Evolutionary conservation across 2,797 vertebrate species (phyloP), one percentile per base, ranked within the genome.

Genomic region (Lepus oiostolus): DNA sequence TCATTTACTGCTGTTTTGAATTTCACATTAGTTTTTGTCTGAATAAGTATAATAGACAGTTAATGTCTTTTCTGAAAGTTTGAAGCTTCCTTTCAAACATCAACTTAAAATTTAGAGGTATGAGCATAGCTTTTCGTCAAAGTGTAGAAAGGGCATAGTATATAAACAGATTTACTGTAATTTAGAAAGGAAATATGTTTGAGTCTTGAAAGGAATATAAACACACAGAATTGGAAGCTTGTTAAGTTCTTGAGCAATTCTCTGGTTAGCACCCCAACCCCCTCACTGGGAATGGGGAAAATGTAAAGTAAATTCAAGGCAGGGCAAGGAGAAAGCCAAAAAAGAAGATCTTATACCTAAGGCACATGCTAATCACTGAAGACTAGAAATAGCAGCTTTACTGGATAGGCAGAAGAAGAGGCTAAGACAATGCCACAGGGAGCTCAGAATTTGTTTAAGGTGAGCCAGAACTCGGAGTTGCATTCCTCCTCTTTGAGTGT

Each of bases 11-110:
- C 52, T 88, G 35, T 68, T 87, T 72, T 58, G 19, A 72, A 16
- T 68, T 92, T 80, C 28, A 84, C 52, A n/a, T 63, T 72, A 52
- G 28, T 83, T 92, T 89, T 93, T 70, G 16, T 32, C 14, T 70
- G 54, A 26, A n/a, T 16, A 0, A 70, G 60, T 6, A 75, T 58
- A 88, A 87, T 22, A 19, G 14, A 60, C 8, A 77, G 26, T 50
- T 22, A 1, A 4, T 47, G 4, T 14, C 30, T 80, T 22, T 63
- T 63, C 3, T 7, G 42, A 28, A 5, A 35, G 60, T 52, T 90
- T 32, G 42, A 77, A 50, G 9, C 1, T 86, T 42, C 22, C 77
- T 85, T 90, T 75, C 4, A 94, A 84, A 67, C 54, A 89, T 52
- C n/a, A 65, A 86, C 19, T 62, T 75, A 65, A 71, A 71, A 35